phyloP scores from a whole-genome alignment of 1,140 invertebrate species.

The Parasteatoda tepidariorum region DNA sequence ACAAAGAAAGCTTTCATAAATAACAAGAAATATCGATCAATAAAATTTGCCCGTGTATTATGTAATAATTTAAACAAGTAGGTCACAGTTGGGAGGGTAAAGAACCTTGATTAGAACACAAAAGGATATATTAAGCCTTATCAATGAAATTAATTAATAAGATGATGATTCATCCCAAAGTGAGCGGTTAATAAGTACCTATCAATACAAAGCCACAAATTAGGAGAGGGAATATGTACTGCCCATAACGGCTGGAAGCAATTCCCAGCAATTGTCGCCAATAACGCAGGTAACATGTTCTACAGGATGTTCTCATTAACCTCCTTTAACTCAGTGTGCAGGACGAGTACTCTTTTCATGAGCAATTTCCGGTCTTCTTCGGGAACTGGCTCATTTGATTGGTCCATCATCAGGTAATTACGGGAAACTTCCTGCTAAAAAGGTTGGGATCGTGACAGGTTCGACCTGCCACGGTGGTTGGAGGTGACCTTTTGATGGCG shows the following conservation, averaged over 20 bases:
- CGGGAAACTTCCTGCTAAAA: conserved; percentile 35
- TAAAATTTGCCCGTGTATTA: too few relatives aligned
- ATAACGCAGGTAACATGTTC: conserved; percentile 45
- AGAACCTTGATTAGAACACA: too few relatives aligned
- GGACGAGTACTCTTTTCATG: conserved; percentile 15
- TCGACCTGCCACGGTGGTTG: conserved; percentile 23
- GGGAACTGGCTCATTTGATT: conserved; percentile 33
- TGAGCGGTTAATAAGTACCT: neutral
- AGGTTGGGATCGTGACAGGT: conserved; percentile 52
- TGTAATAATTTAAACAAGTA: too few relatives aligned
- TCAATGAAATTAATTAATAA: neutral
- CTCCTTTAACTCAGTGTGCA: conserved; percentile 31
- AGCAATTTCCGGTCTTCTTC: conserved; percentile 46
- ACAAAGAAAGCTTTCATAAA: too few relatives aligned
- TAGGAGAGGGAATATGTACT: neutral
- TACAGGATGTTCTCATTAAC: conserved; percentile 59
- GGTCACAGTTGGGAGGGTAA: too few relatives aligned
- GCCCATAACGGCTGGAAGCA: neutral
- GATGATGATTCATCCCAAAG: neutral
- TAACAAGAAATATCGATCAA: too few relatives aligned
- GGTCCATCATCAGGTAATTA: conserved; percentile 59
- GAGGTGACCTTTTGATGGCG: conserved; percentile 48
- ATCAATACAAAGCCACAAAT: neutral
- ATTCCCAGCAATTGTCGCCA: conserved; percentile 54
- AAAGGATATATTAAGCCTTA: too few relatives aligned